Conservation (phyloP, 2,113 vertebrate genomes). For the Anoplopoma fimbria region DNA sequence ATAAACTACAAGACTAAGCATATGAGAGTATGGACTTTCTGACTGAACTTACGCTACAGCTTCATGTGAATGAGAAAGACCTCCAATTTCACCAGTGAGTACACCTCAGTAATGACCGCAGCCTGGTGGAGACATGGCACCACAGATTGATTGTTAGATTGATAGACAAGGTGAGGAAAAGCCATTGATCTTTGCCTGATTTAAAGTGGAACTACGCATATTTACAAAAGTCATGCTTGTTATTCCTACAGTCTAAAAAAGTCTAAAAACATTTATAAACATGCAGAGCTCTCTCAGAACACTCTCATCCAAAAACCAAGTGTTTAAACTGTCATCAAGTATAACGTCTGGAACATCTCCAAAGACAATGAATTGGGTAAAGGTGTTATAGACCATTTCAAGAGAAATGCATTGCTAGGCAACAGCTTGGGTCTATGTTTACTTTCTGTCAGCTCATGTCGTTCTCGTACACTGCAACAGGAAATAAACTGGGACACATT, state of each 20-base stretch:
- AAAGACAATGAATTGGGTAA: neutral
- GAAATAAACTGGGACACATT: no score
- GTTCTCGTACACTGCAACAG: no score
- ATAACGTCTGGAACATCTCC: no score
- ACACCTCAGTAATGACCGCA: neutral
- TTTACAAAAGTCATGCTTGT: neutral
- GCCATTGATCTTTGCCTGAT: slow-evolving; percentile 22
- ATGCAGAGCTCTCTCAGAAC: neutral
- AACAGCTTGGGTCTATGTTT: no score
- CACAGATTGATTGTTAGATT: slow-evolving; percentile 12
- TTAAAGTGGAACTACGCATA: neutral
- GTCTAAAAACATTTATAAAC: neutral
- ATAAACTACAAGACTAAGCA: no score
- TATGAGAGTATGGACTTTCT: no score
- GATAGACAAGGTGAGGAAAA: slow-evolving; percentile 34
- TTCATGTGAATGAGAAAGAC: no score
- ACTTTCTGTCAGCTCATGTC: neutral
- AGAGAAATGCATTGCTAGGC: no score
- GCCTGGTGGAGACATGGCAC: slow-evolving; percentile 9
- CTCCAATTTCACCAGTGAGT: no score
- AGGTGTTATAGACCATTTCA: neutral
- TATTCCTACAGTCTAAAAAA: neutral
- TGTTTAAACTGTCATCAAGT: neutral
- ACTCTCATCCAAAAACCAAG: neutral
- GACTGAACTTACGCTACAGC: no score